Base-by-base conservation (phyloP, 1,140 invertebrate genomes). In the Teleogryllus occipitalis region DNA sequence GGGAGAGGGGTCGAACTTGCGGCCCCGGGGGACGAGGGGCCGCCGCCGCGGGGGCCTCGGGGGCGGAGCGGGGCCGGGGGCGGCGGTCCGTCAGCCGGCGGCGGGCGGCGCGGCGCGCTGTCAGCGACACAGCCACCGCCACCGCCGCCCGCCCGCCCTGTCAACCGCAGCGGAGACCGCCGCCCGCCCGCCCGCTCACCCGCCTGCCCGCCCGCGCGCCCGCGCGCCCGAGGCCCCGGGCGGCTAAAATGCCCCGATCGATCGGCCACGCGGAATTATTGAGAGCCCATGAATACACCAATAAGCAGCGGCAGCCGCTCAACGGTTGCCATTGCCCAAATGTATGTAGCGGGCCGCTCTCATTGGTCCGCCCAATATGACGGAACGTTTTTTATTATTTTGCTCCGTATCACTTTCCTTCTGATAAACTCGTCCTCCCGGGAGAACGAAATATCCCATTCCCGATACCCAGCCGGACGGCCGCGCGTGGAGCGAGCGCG, bases 401-500 rank as follows among this genome's bases (percentile, higher is more conserved):
- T 65, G 54, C 54, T 65, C 54, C 54, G 54, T 65, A 65, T 65
- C 49, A 65, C 54, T 65, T 65, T 65, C 54, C 54, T 65, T 65
- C 54, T 65, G 54, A 65, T 65, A 65, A 65, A 65, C 54, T 65
- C 54, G 54, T 65, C 54, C 54, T 65, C 54, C 18, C 54, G 54
- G 49, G 54, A 65, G 54, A 65, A 65, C 54, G 54, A 65, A 65
- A 65, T 65, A 65, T 65, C 54, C 54, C 54, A 65, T 65, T 65
- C 54, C 54, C 54, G 18, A 65, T 65, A 65, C 54, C 18, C 54
- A 14, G 10, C n/a, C 54, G 54, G 2, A 3, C 10, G 10, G 54
- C 54, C 54, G 54, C 54, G 54, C 54, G 54, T 65, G 54, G n/a
- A 65, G 54, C 54, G 54, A 65, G 27, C 18, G 54, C 18, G 54